Evolutionary conservation across 2,797 vertebrate species (phyloP).

Genomic region (Aplochiton taeniatus): DNA sequence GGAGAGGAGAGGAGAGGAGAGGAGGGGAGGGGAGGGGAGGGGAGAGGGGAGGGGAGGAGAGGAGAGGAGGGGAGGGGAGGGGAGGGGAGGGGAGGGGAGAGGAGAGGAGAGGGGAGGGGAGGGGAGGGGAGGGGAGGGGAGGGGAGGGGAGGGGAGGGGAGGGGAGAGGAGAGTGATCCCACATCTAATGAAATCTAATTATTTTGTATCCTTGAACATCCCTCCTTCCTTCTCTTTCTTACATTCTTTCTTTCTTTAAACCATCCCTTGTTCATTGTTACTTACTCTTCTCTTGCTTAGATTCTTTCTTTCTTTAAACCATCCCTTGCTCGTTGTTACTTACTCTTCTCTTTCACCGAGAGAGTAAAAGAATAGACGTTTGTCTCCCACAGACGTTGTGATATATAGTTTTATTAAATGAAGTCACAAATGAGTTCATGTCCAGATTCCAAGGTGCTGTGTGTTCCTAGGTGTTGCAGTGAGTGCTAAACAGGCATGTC

Average conservation of each 20-base stretch:
- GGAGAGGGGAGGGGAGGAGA: too few relatives aligned
- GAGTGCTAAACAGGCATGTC: too few relatives aligned
- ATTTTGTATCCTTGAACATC: too few relatives aligned
- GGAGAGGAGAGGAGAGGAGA: too few relatives aligned
- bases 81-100: slow-evolving; percentile 8
- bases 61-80: background rate
- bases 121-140: background rate
- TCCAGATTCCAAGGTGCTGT: too few relatives aligned
- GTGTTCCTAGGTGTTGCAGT: too few relatives aligned
- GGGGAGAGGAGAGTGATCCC: background rate
- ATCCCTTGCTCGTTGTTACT: background rate
- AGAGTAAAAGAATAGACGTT: too few relatives aligned
- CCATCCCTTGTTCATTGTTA: background rate
- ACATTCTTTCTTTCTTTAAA: slow-evolving; percentile 37
- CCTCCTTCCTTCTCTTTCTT: slow-evolving; percentile 6
- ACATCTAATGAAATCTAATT: too few relatives aligned
- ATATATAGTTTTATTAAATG: too few relatives aligned
- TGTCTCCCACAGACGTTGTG: too few relatives aligned
- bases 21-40: too few relatives aligned
- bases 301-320: slow-evolving; percentile 32
- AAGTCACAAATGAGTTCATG: too few relatives aligned
- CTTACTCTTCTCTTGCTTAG: slow-evolving; percentile 20
- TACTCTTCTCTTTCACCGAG: slow-evolving; percentile 18
- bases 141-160: background rate
- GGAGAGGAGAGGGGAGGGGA: background rate